Evolutionary conservation across 2,797 vertebrate species (phyloP), one percentile per base, ranked within the genome.

Genomic region (Epinephelus awoara): DNA sequence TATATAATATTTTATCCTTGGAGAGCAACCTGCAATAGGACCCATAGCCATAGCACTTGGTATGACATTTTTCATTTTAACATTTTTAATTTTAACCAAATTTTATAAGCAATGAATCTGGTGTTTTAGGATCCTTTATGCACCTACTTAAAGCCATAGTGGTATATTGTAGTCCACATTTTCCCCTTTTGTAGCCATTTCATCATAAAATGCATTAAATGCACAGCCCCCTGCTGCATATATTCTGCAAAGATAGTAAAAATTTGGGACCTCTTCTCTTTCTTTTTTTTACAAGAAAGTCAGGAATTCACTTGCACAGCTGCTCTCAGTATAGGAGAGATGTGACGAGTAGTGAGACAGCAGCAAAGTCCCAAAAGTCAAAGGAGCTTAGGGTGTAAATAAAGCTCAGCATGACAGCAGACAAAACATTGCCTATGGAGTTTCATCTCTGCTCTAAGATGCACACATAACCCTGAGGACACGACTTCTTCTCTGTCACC

Each of bases 361-460:
- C 46, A 64, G 67, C 71, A 72, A 83, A 77, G 79, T 85, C 88
- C 82, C 82, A 54, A 85, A 88, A 87, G 80, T 86, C 75, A 87
- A 84, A 85, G 68, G 58, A 84, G 75, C 76, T 89, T 11, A 76
- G 76, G 75, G 86, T 89, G 83, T 85, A 91, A 89, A 90, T 83
- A 85, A 87, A 88, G 63, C 85, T 82, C 75, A 52, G 75, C 55
- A 2, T 80, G 79, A 80, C 85, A 88, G 84, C 81, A 88, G 80
- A 90, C 86, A 85, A 82, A 88, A 90, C 87, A 84, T 55, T 58
- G 75, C 75, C 77, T 63, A 55, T 78, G 84, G 84, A 89, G 80
- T 70, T 77, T 84, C 74, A 72, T 82, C 62, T 85, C 70, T 17
- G 67, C 77, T 76, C 72, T 42, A 44, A 86, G 85, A 90, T 58